Percentiles rank a stretch among this genome's conserved stretches.
These are phyloP conservation scores for Cepaea hortensis DNA, from an alignment of 2,888 invertebrate genomes.

Conservation along the genomic window DNA sequence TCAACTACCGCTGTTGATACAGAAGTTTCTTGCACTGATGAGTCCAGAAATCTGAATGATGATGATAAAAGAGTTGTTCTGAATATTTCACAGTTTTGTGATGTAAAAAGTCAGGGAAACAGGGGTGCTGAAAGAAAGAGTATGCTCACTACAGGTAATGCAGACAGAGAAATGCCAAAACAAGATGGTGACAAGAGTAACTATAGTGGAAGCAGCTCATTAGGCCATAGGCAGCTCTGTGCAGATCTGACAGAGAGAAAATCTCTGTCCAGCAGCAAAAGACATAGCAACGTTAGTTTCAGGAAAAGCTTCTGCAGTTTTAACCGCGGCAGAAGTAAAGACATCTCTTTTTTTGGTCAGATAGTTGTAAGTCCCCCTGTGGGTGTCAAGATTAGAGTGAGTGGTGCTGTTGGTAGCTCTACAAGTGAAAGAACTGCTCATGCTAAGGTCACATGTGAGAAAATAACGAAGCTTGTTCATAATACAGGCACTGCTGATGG, in stretches of 20 bases:
- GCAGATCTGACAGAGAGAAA: neutral
- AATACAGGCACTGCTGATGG: neutral
- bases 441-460: neutral
- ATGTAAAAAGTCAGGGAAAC: neutral
- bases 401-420: neutral
- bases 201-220: neutral
- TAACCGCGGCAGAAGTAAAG: slow-evolving; percentile 1
- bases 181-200: neutral
- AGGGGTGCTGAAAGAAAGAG: neutral
- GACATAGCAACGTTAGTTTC: neutral
- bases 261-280: neutral
- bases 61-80: neutral
- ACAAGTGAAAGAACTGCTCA: neutral
- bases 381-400: slow-evolving; percentile 10
- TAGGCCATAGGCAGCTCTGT: too few species aligned
- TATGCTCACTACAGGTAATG: neutral
- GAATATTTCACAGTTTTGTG: neutral
- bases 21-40: neutral
- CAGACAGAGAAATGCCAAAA: neutral
- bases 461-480: too few species aligned
- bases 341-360: slow-evolving; percentile 49
- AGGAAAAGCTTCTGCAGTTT: slow-evolving; percentile 5
- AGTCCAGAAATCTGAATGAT: neutral
- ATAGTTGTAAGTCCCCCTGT: slow-evolving; percentile 50
- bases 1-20: neutral